Conservation (phyloP, 2,888 invertebrate genomes). For the Patella pellucida region DNA sequence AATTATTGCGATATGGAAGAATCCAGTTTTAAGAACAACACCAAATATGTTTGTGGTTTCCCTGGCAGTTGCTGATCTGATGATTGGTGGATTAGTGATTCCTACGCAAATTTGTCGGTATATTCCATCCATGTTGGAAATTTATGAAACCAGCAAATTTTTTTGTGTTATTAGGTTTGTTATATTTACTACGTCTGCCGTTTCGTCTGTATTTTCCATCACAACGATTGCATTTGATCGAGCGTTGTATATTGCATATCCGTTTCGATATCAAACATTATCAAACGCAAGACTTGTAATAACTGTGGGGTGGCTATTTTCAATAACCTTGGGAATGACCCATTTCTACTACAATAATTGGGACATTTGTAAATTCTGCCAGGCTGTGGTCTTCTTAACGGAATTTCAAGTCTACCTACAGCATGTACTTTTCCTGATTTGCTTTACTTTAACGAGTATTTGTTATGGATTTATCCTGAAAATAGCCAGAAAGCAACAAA, state of each 20-base stretch:
- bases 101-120: too few relatives aligned
- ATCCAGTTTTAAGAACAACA: constrained; percentile 28
- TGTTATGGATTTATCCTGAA: too few relatives aligned
- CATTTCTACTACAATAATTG: constrained; percentile 27
- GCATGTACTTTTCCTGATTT: too few relatives aligned
- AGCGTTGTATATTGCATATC: constrained; percentile 23
- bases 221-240: constrained; percentile 15
- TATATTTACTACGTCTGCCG: background rate
- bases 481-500: too few relatives aligned
- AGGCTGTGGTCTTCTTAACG: constrained; percentile 14
- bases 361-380: too few relatives aligned
- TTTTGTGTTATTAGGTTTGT: constrained; percentile 12
- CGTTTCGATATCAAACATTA: constrained; percentile 22
- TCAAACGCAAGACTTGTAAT: constrained; percentile 21
- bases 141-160: constrained; percentile 4
- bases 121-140: too few relatives aligned
- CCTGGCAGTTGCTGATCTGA: constrained; percentile 33
- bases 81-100: too few relatives aligned
- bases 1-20: constrained; percentile 25
- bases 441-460: background rate
- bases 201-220: constrained; percentile 5
- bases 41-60: constrained; percentile 38
- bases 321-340: constrained; percentile 20
- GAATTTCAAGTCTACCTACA: too few relatives aligned
- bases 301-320: constrained; percentile 17